Evolutionary conservation across 1,140 invertebrate species (phyloP).

Genomic region (Frieseomelitta varia): DNA sequence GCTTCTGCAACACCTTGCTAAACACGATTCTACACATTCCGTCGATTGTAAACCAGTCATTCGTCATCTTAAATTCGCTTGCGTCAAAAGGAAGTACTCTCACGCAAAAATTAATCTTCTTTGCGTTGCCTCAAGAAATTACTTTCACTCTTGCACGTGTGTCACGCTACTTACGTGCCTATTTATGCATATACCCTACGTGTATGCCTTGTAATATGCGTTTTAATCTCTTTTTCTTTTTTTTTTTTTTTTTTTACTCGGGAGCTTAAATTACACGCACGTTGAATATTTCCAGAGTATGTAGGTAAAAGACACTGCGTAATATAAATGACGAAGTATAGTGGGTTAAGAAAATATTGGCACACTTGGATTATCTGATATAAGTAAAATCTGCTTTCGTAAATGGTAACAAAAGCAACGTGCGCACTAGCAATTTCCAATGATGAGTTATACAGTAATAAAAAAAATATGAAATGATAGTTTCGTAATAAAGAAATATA

Average conservation of each 20-base stretch:
- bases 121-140: neutral
- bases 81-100: neutral
- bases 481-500: too few relatives aligned
- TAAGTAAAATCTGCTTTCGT: too few relatives aligned
- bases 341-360: too few relatives aligned
- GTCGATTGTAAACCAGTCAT: constrained; percentile 17
- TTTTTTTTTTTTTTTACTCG: neutral
- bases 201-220: neutral
- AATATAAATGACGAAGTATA: neutral
- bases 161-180: neutral
- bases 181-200: neutral
- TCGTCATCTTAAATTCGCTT: constrained; percentile 2
- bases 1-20: neutral
- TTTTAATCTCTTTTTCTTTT: neutral
- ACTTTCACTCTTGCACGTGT: neutral
- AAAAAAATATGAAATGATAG: too few relatives aligned
- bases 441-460: too few relatives aligned
- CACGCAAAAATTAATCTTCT: constrained; percentile 20
- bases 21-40: too few relatives aligned
- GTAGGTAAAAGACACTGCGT: neutral
- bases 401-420: too few relatives aligned
- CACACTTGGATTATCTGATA: too few relatives aligned
- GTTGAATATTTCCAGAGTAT: neutral
- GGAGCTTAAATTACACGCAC: neutral
- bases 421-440: too few relatives aligned